Evolutionary conservation across 2,888 invertebrate genomes (phyloP).

Genomic region (Amblyteles armatorius): DNA sequence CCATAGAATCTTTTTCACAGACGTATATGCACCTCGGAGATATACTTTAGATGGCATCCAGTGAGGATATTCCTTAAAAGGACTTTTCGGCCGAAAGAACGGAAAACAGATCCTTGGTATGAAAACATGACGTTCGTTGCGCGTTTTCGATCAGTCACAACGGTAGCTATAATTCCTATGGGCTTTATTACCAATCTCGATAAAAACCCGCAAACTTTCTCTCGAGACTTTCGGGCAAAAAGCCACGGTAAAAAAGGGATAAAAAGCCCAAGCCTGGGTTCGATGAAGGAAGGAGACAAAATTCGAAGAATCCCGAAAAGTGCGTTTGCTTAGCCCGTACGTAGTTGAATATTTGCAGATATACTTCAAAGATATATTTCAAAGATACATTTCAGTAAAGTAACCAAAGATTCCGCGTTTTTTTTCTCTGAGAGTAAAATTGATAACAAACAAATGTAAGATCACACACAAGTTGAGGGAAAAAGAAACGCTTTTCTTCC

Average conservation of each 20-base stretch:
- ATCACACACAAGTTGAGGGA: slow-evolving; percentile 52
- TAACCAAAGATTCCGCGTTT: slow-evolving; percentile 66
- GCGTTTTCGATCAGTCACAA: slow-evolving; percentile 32
- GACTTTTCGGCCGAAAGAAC: background rate
- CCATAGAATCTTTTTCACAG: background rate
- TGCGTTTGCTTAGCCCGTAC: slow-evolving; percentile 77
- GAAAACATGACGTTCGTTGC: background rate
- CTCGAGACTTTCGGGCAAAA: slow-evolving; percentile 37
- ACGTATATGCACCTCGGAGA: background rate
- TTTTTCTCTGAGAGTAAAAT: slow-evolving; percentile 68
- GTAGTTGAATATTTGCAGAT: slow-evolving; percentile 79
- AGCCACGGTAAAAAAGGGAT: slow-evolving; percentile 65
- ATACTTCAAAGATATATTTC: slow-evolving; percentile 80
- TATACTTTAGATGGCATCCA: background rate
- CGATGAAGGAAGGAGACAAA: slow-evolving; percentile 26
- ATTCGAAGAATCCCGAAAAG: slow-evolving; percentile 69
- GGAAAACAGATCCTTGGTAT: background rate
- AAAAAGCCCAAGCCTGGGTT: slow-evolving; percentile 30
- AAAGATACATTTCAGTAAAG: slow-evolving; percentile 76
- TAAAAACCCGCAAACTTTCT: slow-evolving; percentile 71
- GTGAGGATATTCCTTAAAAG: background rate
- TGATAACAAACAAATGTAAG: slow-evolving; percentile 78
- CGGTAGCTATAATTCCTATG: slow-evolving; percentile 73
- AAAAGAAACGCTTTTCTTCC: slow-evolving; percentile 39
- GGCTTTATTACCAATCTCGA: slow-evolving; percentile 79